These are phyloP conservation scores for Salmo trutta DNA, from an alignment of 2,797 vertebrate genomes.

Conservation along the genomic window DNA sequence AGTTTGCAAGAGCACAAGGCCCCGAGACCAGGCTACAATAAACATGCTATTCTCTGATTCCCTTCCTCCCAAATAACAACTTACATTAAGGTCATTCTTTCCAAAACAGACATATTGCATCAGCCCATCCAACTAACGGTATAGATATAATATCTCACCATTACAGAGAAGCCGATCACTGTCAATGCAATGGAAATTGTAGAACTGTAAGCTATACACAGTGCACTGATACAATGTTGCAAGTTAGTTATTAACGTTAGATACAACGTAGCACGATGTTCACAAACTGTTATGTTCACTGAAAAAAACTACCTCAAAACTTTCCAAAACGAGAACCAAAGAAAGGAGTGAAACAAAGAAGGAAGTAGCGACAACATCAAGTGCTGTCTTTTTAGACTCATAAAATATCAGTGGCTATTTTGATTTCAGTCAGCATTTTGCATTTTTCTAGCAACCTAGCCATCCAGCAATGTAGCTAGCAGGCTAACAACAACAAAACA, in stretches of 20 bases:
- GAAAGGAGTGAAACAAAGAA: neutral
- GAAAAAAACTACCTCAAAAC: neutral
- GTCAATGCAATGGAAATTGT: too few relatives aligned
- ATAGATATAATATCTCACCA: neutral
- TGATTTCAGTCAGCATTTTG: neutral
- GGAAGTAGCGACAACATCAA: neutral
- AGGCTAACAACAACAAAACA: conserved; percentile 46
- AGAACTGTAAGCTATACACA: too few relatives aligned
- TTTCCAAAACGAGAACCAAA: neutral
- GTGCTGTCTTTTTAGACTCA: neutral
- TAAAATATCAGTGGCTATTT: neutral
- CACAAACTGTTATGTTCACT: neutral
- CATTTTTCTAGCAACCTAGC: conserved; percentile 29
- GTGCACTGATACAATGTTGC: neutral
- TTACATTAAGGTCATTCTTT: neutral
- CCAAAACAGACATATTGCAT: neutral
- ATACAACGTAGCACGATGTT: neutral
- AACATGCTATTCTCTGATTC: neutral
- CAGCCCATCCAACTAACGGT: neutral
- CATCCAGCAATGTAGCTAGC: conserved; percentile 39
- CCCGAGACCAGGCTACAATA: conserved; percentile 20
- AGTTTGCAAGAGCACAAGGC: neutral
- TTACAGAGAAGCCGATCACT: too few relatives aligned
- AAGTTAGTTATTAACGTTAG: neutral
- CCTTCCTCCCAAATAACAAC: neutral